Evolutionary conservation across 2,113 vertebrate species (phyloP), one percentile per base, ranked within the genome.

Genomic region (Cheirogaleus medius): DNA sequence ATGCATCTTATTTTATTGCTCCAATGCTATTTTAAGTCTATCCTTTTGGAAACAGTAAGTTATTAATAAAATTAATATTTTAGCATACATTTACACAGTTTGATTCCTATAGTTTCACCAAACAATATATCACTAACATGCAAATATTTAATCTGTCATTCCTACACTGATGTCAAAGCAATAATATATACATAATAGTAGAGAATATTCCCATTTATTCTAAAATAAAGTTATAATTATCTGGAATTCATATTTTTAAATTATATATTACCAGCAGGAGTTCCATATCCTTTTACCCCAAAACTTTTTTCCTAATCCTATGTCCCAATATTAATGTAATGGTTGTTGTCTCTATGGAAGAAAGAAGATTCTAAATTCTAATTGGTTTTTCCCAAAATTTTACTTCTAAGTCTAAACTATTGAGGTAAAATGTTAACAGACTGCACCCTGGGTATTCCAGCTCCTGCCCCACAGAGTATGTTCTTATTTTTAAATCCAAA

Each of bases 401-500:
- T 73, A 93, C 88, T 95, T 90, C 27, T 60, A 94, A 87, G 11
- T 89, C 63, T 77, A 73, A 84, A 54, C 44, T 80, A 34, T 8
- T 66, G 1, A 84, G 10, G 11, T 68, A 11, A 87, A 88, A 29
- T 85, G 5, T 73, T 78, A 91, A 87, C 73, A 88, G 94, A 90
- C 11, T 37, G 4, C 25, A 76, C 54, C 7, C 37, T 63, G 25
- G 0, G 39, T 52, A 68, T 90, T 64, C 47, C 27, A 77, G 73
- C 0, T 11, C 21, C 47, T 42, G 3, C 32, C n/a, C 49, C 34
- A 91, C 25, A 63, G n/a, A 34, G 1, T 9, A n/a, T 34, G 20
- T 66, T 94, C 80, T 94, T 64, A 94, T 90, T 96, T 90, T 69
- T 56, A 92, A 91, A 92, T 23, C 14, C 84, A 96, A 78, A 71